Conservation (phyloP, 2,888 invertebrate genomes). For the Epistrophe grossulariae region DNA sequence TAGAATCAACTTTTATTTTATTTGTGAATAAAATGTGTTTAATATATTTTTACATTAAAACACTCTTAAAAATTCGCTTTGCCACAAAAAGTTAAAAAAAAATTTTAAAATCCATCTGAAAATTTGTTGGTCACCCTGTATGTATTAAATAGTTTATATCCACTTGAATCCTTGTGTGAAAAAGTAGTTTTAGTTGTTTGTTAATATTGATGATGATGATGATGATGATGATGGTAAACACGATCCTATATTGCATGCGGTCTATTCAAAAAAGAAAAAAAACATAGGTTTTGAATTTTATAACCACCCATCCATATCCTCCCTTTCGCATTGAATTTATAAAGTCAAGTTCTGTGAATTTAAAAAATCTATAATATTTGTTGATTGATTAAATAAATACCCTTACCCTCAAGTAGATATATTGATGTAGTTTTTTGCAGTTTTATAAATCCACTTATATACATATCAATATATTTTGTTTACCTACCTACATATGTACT, state of each 20-base stretch:
- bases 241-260: slow-evolving; percentile 59
- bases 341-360: neutral
- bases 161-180: slow-evolving; percentile 13
- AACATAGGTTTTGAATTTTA: slow-evolving; percentile 18
- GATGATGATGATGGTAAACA: slow-evolving; percentile 35
- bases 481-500: neutral
- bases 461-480: neutral
- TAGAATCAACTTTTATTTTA: too few species aligned
- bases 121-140: slow-evolving; percentile 7
- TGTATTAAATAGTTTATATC: neutral
- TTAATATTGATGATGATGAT: slow-evolving; percentile 33
- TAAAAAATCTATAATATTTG: neutral
- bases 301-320: neutral
- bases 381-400: slow-evolving; percentile 32
- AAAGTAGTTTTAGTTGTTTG: slow-evolving; percentile 50
- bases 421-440: neutral
- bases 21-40: too few species aligned
- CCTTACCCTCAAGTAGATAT: neutral
- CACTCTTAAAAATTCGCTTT: neutral
- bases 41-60: neutral
- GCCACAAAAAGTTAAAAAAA: neutral
- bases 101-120: neutral
- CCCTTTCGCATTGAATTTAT: neutral
- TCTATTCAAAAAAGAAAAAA: neutral
- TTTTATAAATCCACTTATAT: neutral